Evolutionary conservation across 2,797 vertebrate species (phyloP).

Genomic region (Rhadinocentrus ornatus): DNA sequence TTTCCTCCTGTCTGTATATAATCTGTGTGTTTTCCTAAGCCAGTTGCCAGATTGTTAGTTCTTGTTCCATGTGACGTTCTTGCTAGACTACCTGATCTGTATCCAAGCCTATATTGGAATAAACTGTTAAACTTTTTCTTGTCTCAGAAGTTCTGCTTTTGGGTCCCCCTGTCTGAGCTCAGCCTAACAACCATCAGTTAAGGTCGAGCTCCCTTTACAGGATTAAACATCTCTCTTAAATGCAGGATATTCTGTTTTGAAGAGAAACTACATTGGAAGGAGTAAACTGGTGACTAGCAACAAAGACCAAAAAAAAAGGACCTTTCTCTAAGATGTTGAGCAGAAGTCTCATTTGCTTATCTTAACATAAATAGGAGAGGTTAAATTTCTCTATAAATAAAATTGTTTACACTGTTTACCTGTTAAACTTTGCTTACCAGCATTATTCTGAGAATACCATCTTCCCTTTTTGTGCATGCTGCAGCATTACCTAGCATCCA

Average conservation of each 20-base stretch:
- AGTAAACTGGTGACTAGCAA: conserved; percentile 29
- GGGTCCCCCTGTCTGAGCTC: no score
- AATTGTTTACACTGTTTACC: background rate
- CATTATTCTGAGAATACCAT: conserved; percentile 25
- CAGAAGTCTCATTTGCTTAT: background rate
- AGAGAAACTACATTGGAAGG: conserved; percentile 16
- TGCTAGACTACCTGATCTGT: no score
- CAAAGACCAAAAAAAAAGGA: background rate
- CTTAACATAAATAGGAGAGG: no score
- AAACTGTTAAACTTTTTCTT: no score
- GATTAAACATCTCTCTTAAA: conserved; percentile 25
- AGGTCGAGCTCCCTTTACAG: no score
- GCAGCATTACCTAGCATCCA: conserved; percentile 33
- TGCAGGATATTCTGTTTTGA: conserved; percentile 18
- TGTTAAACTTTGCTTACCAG: conserved; percentile 9
- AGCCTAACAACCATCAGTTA: no score
- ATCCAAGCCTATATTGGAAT: no score
- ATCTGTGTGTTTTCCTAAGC: no score
- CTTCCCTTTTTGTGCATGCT: conserved; percentile 36
- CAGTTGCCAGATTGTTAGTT: no score
- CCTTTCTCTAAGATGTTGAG: background rate
- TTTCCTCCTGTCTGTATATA: no score
- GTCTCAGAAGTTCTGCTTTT: no score
- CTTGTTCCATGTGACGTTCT: no score
- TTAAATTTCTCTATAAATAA: background rate